Base-by-base conservation (phyloP, 2,113 vertebrate genomes). In the Galeopterus variegatus region DNA sequence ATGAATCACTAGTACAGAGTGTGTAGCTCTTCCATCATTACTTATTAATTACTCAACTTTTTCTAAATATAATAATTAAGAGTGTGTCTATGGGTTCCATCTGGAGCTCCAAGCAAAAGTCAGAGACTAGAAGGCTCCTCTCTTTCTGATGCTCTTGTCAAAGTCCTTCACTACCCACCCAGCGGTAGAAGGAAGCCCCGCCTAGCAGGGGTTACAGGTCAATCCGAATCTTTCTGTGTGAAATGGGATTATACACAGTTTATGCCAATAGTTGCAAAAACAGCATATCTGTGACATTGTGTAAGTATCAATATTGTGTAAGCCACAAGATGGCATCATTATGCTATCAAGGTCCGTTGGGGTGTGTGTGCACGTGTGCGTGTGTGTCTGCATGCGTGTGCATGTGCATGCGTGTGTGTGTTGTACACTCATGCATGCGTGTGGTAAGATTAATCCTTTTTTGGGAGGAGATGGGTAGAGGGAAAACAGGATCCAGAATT, bases 251-350 rank as follows among this genome's bases (percentile, higher is more conserved):
- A 79, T 15, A 58, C 2, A 26, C 21, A 5, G 13, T 64, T 81
- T 94, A 80, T 96, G 72, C 72, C 90, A 81, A 81, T 8, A 45
- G 58, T 84, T 95, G 64, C 26, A 90, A 87, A 93, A 96, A 83
- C 7, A 87, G 86, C 31, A 0, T 31, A 33, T 28, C 11, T 0
- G 65, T 36, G 62, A 72, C 13, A 45, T 8, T 76, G 45, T 56
- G 0, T 45, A 60, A 21, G 11, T 50, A 82, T 24, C 36, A 77
- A 65, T 87, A 58, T 52, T 48, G 8, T 8, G 58, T 10, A 95
- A 28, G 23, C 76, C 80, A 92, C 89, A 76, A 80, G 93, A 83
- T 91, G 80, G 95, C 48, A 3, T 19, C 41, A 45, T 17, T 77
- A 77, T 56, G 60, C 33, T 83, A 23, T 18, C 69, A 73, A 31